Evolutionary conservation across 1,140 invertebrate genomes (phyloP), one percentile per base, ranked within the genome.

Genomic region (Drosophila pandora): DNA sequence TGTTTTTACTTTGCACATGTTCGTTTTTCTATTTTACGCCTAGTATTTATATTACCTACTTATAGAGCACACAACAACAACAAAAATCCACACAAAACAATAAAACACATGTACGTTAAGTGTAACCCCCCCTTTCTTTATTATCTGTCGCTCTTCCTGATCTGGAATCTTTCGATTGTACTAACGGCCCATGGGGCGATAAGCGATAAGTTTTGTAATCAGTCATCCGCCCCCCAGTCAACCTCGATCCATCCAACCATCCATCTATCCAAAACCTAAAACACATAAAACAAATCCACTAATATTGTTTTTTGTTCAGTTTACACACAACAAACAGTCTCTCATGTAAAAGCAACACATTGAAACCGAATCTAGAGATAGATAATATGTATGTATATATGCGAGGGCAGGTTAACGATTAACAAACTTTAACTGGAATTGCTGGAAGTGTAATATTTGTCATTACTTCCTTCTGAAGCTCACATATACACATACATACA

Each of bases 1-100:
- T 87, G 57, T 87, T 77, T 43, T 69, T 74, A 63, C 65, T 69
- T 63, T 79, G 78, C 81, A 81, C 81, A 81, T 70, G 74, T 68
- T 73, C 64, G 71, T 76, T 76, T 69, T 69, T 56, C 65, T 61
- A 68, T 39, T 68, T 75, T 68, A 71, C 56, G 62, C 65, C 56
- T 76, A 76, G 74, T 68, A 59, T 67, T 75, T 75, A 76, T 76
- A 73, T 56, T 54, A 76, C 52, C 50, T 74, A 53, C 52, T 53
- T 83, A 75, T 60, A 72, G 62, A 74, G 60, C 59, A 74, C 39
- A 75, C 52, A 74, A 50, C 50, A 34, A 34, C 39, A 52, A 52
- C 52, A 59, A 58, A 34, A 50, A 65, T 28, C 25, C 55, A 73
- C 43, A 63, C 47, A 54, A 43, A 21, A 63, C 43, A 52, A 78